Evolutionary conservation across 2,888 invertebrate genomes (phyloP).

Genomic region (Polydrusus pterygomalis): DNA sequence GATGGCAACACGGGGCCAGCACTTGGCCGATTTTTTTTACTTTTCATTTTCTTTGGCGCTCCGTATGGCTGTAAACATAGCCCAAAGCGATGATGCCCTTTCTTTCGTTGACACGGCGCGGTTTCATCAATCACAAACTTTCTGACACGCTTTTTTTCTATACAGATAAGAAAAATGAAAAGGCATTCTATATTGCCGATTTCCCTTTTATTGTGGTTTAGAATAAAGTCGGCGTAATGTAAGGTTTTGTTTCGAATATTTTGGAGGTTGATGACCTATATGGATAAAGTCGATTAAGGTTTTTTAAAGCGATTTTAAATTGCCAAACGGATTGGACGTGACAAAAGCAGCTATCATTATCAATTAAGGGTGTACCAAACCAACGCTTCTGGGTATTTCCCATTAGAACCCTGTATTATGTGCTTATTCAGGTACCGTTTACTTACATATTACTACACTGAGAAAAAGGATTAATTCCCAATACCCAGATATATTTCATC

Average conservation of each 20-base stretch:
- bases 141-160: neutral
- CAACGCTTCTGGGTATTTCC: too few relatives aligned
- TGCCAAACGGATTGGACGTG: too few relatives aligned
- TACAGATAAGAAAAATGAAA: constrained; percentile 7
- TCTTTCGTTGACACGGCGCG: neutral
- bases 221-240: neutral
- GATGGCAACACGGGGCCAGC: too few relatives aligned
- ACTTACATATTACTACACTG: too few relatives aligned
- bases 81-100: neutral
- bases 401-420: too few relatives aligned
- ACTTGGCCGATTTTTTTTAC: neutral
- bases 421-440: too few relatives aligned
- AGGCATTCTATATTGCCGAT: constrained; percentile 1
- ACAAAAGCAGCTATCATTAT: too few relatives aligned
- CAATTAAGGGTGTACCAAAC: too few relatives aligned
- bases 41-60: neutral
- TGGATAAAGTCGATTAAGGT: too few relatives aligned
- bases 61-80: neutral
- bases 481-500: too few relatives aligned
- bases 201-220: neutral
- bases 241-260: neutral
- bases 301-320: too few relatives aligned
- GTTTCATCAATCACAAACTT: constrained; percentile 9
- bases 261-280: neutral
- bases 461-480: too few relatives aligned